Percentiles rank a stretch among this genome's conserved stretches.
phyloP scores from a whole-genome alignment of 64 coral and sea anemone genomes.

The Orbicella faveolata region DNA sequence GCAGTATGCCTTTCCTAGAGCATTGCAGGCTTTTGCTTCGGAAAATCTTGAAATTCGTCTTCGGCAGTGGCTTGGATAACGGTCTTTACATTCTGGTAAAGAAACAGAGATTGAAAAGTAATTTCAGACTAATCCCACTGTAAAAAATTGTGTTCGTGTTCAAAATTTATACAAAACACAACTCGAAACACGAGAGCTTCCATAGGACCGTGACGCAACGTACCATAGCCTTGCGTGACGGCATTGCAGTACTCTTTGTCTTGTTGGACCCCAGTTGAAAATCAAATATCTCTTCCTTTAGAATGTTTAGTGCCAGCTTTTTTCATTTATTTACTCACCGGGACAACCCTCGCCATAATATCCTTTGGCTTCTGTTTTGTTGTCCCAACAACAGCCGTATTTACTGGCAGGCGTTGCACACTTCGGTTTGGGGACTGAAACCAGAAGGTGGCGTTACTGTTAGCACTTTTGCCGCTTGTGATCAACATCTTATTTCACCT shows the following conservation, averaged over 20 bases:
- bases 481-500: too few relatives aligned
- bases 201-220: too few relatives aligned
- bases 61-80: not conserved
- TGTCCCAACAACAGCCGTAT: constrained; percentile 49
- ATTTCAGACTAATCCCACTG: not conserved
- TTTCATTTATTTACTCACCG: not conserved
- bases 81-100: not conserved
- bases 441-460: not conserved
- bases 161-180: not conserved
- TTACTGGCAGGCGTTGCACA: not conserved
- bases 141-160: not conserved
- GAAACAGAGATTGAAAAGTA: not conserved
- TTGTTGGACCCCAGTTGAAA: too few relatives aligned
- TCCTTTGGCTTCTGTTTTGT: constrained; percentile 18
- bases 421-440: not conserved
- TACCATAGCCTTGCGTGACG: too few relatives aligned
- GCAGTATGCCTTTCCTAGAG: not conserved
- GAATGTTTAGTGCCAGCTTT: not conserved
- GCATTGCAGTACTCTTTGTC: not conserved
- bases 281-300: too few relatives aligned
- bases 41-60: not conserved
- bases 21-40: not conserved
- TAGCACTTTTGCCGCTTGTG: not conserved
- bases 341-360: constrained; percentile 24
- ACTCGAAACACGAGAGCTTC: not conserved